Percentiles rank a stretch among this genome's conserved stretches.
phyloP scores from a whole-genome alignment of 2,797 vertebrate species.

The Hipposideros larvatus region DNA sequence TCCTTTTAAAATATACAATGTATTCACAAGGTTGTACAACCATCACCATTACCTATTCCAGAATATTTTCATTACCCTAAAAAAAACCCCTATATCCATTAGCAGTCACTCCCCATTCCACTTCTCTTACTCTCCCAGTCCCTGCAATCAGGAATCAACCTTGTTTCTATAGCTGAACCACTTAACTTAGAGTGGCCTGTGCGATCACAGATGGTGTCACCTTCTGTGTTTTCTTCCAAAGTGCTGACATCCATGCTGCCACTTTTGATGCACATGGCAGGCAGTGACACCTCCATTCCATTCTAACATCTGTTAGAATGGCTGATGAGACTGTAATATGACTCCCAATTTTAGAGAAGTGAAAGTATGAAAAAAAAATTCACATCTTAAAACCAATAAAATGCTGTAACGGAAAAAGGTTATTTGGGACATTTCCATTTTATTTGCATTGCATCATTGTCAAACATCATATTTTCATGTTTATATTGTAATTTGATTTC shows the following conservation, averaged over 20 bases:
- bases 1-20: background rate
- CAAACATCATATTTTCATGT: background rate
- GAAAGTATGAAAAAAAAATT: background rate
- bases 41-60: background rate
- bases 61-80: background rate
- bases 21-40: background rate
- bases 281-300: background rate
- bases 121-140: background rate
- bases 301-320: background rate
- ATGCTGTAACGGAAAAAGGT: background rate
- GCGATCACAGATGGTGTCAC: background rate
- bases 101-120: background rate
- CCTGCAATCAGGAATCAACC: background rate
- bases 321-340: background rate
- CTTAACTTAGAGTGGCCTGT: conserved; percentile 2
- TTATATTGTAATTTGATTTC: conserved; percentile 25
- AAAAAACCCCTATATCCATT: background rate
- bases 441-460: background rate
- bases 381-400: background rate
- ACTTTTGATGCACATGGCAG: background rate
- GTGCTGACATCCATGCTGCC: background rate
- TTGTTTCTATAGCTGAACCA: background rate
- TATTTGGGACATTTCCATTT: conserved; percentile 1
- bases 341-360: conserved; percentile 11
- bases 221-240: background rate